Evolutionary conservation across 2,888 invertebrate genomes (phyloP).

Genomic region (Melikaiella ostensackeni): DNA sequence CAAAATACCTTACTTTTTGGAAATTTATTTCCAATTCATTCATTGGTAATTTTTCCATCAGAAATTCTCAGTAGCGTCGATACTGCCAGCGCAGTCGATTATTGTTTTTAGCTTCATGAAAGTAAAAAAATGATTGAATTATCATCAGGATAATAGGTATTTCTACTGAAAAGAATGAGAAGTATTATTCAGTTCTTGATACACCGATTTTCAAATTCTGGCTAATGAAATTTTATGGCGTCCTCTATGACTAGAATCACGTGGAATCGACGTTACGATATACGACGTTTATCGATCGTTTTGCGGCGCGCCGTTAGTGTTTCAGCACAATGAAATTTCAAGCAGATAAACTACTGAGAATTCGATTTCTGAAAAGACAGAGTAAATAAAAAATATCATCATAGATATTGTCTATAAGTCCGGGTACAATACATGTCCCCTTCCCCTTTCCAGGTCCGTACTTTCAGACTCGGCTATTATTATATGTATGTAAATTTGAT

Average conservation of each 20-base stretch:
- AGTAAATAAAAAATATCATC: not conserved
- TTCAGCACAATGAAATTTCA: constrained; percentile 9
- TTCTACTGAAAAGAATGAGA: not conserved
- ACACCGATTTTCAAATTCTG: not conserved
- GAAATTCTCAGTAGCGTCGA: too few relatives aligned
- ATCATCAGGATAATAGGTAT: not conserved
- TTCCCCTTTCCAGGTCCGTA: too few relatives aligned
- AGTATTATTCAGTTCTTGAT: not conserved
- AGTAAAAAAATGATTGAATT: too few relatives aligned
- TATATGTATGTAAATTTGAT: too few relatives aligned
- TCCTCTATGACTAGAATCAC: not conserved
- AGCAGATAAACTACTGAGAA: not conserved
- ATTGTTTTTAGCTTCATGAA: too few relatives aligned
- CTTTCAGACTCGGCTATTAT: too few relatives aligned
- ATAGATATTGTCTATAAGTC: too few relatives aligned
- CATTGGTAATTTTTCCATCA: too few relatives aligned
- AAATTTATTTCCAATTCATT: too few relatives aligned
- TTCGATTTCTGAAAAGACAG: not conserved
- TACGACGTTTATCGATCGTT: constrained; percentile 23
- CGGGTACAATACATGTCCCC: too few relatives aligned
- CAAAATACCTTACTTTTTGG: too few relatives aligned
- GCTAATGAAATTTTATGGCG: not conserved
- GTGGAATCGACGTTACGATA: constrained; percentile 22
- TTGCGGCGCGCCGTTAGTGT: constrained; percentile 5
- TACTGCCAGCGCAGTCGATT: too few relatives aligned